Evolutionary conservation across 2,888 invertebrate genomes (phyloP), one percentile per base, ranked within the genome.

Genomic region (Lobophora halterata): DNA sequence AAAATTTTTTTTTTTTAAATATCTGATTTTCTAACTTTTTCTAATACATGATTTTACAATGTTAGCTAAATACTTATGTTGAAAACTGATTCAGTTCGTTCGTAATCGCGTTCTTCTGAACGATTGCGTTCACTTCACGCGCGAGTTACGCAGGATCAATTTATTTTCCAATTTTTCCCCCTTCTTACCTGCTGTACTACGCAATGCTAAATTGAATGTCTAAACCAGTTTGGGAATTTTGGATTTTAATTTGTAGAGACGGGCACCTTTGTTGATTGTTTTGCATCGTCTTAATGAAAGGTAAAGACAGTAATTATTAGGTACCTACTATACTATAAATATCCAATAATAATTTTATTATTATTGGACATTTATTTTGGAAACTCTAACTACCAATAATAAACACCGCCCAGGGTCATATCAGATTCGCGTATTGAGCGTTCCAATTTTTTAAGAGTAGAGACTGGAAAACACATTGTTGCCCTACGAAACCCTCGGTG

Each of bases 151-250:
- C 65, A 58, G 59, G 70, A 78, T 79, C 81, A 77, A 83, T 83
- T 79, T 82, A 79, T 80, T 81, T 81, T 79, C 80, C 80, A 81
- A 81, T 83, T 81, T 79, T 78, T 60, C 53, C 58, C 14, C 7
- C 16, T 12, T 13, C 14, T 7, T 33, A 9, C 28, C 23, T 26
- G 32, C 33, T 21, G 11, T 18, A 40, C 32, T 30, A 38, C 34
- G 38, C 20, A 35, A 33, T 23, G 56, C 65, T 63, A 78, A 79
- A 79, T 79, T 79, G 74, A 72, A 76, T 78, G 75, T 76, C 78
- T 70, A 64, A 17, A 12, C 12, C 25, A 8, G 12, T 11, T 31
- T 23, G 16, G 23, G 17, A 17, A 23, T 9, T 5, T 25, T 23
- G 25, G 25, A 32, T 41, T 45, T 30, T 28, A 57, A 57, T 54